Evolutionary conservation across 2,888 invertebrate genomes (phyloP).

Genomic region (Volucella bombylans): DNA sequence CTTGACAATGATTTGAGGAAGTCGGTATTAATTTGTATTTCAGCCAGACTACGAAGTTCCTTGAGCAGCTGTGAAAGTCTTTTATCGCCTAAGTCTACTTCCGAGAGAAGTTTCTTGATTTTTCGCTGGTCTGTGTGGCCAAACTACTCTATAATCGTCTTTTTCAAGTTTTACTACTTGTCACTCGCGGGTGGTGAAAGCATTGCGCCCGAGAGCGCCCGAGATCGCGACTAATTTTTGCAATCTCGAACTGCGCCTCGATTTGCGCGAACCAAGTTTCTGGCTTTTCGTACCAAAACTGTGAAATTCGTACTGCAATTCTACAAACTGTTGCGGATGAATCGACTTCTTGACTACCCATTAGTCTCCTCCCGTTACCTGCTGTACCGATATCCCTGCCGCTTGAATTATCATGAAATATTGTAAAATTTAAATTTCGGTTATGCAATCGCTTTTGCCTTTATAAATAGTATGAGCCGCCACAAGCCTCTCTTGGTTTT

Average conservation of each 20-base stretch:
- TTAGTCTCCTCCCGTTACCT: background rate
- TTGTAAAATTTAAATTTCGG: too few relatives aligned
- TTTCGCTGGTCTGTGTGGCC: too few relatives aligned
- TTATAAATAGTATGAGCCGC: too few relatives aligned
- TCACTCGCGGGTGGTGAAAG: too few relatives aligned
- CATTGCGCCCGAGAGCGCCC: too few relatives aligned
- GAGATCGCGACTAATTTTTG: too few relatives aligned
- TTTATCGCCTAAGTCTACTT: slow-evolving; percentile 64
- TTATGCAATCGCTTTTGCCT: too few relatives aligned
- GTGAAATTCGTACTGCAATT: too few relatives aligned
- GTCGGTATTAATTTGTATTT: slow-evolving; percentile 43
- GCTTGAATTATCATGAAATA: background rate
- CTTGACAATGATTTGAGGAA: slow-evolving; percentile 52
- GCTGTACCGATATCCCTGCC: background rate
- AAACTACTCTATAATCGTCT: too few relatives aligned
- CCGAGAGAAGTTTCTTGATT: slow-evolving; percentile 58
- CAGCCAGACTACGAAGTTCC: slow-evolving; percentile 56
- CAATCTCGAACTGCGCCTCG: too few relatives aligned
- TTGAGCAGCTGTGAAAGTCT: slow-evolving; percentile 67
- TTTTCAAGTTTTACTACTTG: too few relatives aligned
- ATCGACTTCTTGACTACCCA: slow-evolving; percentile 12
- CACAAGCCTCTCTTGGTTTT: too few relatives aligned
- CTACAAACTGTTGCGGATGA: slow-evolving; percentile 16
- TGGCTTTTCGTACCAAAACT: slow-evolving; percentile 75
- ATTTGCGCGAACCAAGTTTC: slow-evolving; percentile 77